These are phyloP conservation scores for Chymomyza costata DNA, from an alignment of 1,140 invertebrate genomes.

Conservation along the genomic window DNA sequence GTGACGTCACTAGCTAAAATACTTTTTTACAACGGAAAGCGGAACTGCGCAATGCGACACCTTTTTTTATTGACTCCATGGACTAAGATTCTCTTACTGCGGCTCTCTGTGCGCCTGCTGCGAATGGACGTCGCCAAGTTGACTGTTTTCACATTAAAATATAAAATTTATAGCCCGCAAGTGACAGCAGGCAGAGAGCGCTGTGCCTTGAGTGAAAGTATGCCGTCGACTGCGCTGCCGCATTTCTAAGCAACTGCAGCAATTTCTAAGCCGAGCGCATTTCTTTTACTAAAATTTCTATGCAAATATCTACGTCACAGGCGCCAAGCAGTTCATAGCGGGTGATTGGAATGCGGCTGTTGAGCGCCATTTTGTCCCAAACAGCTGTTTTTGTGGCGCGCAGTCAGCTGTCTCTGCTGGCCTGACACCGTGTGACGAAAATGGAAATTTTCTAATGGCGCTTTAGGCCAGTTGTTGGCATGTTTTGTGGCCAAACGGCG, in stretches of 20 bases:
- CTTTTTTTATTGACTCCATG: too few relatives aligned
- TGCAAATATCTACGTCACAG: slow-evolving; percentile 70
- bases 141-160: slow-evolving; percentile 74
- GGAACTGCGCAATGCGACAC: too few relatives aligned
- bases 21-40: too few relatives aligned
- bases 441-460: slow-evolving; percentile 73
- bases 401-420: too few relatives aligned
- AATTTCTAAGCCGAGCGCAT: slow-evolving; percentile 45
- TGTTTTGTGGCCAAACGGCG: slow-evolving; percentile 4
- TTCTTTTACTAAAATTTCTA: slow-evolving; percentile 72
- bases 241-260: slow-evolving; percentile 47
- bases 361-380: background rate
- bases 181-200: slow-evolving; percentile 8
- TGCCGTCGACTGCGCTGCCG: slow-evolving; percentile 13
- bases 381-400: slow-evolving; percentile 4
- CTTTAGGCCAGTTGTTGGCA: slow-evolving; percentile 23
- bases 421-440: slow-evolving; percentile 74
- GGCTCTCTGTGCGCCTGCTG: slow-evolving; percentile 43
- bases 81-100: too few relatives aligned
- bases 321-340: slow-evolving; percentile 42
- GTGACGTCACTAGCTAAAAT: too few relatives aligned
- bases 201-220: too few relatives aligned
- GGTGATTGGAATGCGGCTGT: slow-evolving; percentile 51
- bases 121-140: slow-evolving; percentile 68
- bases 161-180: slow-evolving; percentile 61